phyloP scores from a whole-genome alignment of 2,888 invertebrate species.

The Stenolophus ochropezus region DNA sequence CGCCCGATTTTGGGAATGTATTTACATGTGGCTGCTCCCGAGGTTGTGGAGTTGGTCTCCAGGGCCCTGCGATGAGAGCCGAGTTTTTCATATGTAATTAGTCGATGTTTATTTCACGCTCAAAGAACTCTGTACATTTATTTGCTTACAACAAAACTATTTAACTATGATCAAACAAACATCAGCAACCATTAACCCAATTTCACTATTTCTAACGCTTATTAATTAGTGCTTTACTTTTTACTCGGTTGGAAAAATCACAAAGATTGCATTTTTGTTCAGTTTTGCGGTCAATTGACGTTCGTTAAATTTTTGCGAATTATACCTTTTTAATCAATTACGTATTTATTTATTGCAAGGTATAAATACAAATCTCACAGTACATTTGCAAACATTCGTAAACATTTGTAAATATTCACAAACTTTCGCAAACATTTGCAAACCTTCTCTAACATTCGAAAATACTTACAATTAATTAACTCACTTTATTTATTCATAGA shows the following conservation, averaged over 20 bases:
- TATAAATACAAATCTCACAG: too few species aligned
- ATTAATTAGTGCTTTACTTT: neutral
- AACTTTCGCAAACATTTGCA: too few species aligned
- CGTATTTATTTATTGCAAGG: too few species aligned
- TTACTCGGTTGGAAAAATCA: neutral
- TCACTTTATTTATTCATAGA: too few species aligned
- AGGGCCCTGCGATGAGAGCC: neutral
- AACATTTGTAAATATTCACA: too few species aligned
- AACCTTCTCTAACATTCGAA: too few species aligned
- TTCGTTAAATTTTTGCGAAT: too few species aligned
- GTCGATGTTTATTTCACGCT: neutral
- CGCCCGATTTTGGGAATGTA: neutral
- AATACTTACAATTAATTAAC: too few species aligned
- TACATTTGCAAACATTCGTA: too few species aligned
- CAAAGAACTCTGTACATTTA: conserved; percentile 3
- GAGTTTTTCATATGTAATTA: conserved; percentile 16
- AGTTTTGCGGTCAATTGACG: neutral
- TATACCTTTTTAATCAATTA: too few species aligned
- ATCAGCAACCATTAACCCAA: conserved; percentile 34
- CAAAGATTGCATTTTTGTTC: neutral
- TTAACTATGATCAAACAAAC: conserved; percentile 38
- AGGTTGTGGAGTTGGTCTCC: neutral
- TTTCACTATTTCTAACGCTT: neutral
- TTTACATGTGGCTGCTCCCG: neutral
- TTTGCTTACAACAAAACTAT: conserved; percentile 20